Conservation (phyloP, 2,797 vertebrate species). For the Synanceia verrucosa region DNA sequence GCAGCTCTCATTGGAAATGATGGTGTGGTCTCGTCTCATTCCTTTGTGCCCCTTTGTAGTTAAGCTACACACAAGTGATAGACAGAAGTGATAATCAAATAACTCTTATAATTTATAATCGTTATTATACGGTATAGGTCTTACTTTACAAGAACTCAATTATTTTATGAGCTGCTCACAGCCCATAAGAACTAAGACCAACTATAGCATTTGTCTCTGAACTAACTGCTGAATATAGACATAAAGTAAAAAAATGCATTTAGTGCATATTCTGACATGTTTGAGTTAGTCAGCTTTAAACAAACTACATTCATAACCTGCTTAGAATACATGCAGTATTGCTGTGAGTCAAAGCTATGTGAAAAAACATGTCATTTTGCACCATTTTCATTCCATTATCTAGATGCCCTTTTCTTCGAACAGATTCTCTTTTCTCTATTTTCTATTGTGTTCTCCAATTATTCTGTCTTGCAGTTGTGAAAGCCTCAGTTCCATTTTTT, state of each 20-base stretch:
- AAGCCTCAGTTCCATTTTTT: slow-evolving; percentile 11
- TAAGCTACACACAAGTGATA: background rate
- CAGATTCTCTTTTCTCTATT: background rate
- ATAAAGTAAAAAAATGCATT: too few species aligned
- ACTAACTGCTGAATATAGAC: background rate
- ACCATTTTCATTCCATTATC: background rate
- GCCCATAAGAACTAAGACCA: background rate
- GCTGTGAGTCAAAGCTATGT: background rate
- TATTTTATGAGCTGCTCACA: background rate
- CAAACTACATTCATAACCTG: background rate
- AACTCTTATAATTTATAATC: slow-evolving; percentile 3
- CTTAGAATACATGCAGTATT: background rate
- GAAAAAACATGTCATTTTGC: background rate
- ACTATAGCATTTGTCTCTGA: background rate
- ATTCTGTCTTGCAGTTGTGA: slow-evolving; percentile 6
- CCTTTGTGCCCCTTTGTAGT: slow-evolving; percentile 6
- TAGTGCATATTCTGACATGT: background rate
- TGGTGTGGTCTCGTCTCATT: background rate
- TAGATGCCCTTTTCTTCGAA: background rate
- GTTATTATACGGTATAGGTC: background rate
- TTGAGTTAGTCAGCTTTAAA: background rate
- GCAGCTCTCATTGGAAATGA: slow-evolving; percentile 24
- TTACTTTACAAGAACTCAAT: background rate
- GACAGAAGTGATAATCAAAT: slow-evolving; percentile 3
- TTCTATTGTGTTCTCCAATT: background rate